These are phyloP conservation scores for Microtus oregoni DNA, from an alignment of 2,113 vertebrate genomes.

Conservation along the genomic window DNA sequence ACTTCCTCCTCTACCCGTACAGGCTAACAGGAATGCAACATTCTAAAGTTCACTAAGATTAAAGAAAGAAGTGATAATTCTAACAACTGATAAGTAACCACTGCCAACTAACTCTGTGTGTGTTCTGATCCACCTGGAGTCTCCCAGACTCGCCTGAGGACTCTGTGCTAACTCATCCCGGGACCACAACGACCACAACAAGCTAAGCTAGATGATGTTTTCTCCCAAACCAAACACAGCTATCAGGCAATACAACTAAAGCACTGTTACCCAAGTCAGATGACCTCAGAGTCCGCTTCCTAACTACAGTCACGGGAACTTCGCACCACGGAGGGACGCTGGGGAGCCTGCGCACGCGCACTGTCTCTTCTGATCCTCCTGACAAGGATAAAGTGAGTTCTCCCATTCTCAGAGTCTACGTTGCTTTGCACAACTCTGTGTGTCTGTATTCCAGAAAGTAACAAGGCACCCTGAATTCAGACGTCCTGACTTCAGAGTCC, in stretches of 20 bases:
- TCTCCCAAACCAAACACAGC: constrained; percentile 33
- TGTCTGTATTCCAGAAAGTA: not conserved
- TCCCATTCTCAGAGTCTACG: not conserved
- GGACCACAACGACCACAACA: not conserved
- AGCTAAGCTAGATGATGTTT: not conserved
- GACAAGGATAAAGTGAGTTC: not conserved
- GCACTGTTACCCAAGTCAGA: not conserved
- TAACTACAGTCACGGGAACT: not conserved
- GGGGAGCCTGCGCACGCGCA: not conserved
- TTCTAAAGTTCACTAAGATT: not conserved
- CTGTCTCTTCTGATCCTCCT: not conserved
- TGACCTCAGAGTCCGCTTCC: not conserved
- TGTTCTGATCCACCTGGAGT: not conserved
- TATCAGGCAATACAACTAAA: not conserved
- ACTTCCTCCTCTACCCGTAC: not conserved
- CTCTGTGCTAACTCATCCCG: not conserved
- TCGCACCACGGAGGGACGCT: not conserved
- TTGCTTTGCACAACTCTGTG: not conserved
- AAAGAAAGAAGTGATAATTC: not conserved
- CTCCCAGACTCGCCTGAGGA: not conserved
- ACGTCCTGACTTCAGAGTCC: not conserved
- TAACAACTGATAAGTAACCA: constrained; percentile 6
- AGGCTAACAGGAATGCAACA: not conserved
- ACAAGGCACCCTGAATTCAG: not conserved
- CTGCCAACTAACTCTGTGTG: not conserved